A percentile compares a stretch with the other conserved stretches of the same genome.
These are phyloP conservation scores for Latheticus oryzae DNA, from an alignment of 2,888 invertebrate genomes.

Conservation along the genomic window DNA sequence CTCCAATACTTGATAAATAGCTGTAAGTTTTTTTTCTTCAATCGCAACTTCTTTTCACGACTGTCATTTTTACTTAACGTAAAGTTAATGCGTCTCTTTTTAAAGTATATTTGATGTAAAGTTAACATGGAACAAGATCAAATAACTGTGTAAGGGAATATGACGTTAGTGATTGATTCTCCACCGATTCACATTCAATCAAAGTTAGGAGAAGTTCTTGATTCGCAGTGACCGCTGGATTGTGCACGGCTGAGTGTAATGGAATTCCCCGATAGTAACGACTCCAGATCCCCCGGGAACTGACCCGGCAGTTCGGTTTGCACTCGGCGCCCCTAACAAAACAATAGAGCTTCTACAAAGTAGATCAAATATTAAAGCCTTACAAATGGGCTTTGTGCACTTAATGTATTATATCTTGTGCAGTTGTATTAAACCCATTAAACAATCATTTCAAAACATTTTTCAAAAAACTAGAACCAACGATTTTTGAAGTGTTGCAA, in stretches of 20 bases:
- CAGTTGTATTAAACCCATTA: slow-evolving; percentile 22
- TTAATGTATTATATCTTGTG: slow-evolving; percentile 32
- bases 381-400: slow-evolving; percentile 46
- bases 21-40: slow-evolving; percentile 34
- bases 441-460: no score
- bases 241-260: slow-evolving; percentile 59
- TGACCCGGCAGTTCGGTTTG: slow-evolving; percentile 59
- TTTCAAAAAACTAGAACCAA: no score
- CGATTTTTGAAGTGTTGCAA: no score
- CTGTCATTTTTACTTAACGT: slow-evolving; percentile 38
- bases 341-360: slow-evolving; percentile 54
- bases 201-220: slow-evolving; percentile 59
- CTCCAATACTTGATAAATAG: slow-evolving; percentile 36
- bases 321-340: slow-evolving; percentile 54
- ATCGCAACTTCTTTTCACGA: slow-evolving; percentile 20
- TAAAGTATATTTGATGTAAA: slow-evolving; percentile 16
- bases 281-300: slow-evolving; percentile 58
- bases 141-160: slow-evolving; percentile 55
- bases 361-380: slow-evolving; percentile 58
- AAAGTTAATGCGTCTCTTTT: slow-evolving; percentile 27
- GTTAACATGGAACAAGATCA: slow-evolving; percentile 29
- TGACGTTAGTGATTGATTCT: slow-evolving; percentile 57
- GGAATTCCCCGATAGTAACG: slow-evolving; percentile 61
- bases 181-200: slow-evolving; percentile 59
- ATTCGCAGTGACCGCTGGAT: slow-evolving; percentile 60